phyloP scores from a whole-genome alignment of 2,888 invertebrate genomes.

The Polietes domitor region DNA sequence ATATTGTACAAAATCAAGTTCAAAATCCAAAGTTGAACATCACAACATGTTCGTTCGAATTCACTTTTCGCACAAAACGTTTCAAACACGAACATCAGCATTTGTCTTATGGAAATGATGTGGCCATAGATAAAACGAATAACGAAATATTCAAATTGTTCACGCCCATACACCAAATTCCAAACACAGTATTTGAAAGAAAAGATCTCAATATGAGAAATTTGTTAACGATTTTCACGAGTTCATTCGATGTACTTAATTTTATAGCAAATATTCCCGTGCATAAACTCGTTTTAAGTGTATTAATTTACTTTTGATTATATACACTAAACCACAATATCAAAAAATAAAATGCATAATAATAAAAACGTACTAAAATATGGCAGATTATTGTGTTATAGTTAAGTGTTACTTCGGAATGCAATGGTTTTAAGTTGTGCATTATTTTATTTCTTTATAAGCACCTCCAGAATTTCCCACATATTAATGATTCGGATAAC shows the following conservation, averaged over 20 bases:
- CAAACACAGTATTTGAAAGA: conserved; percentile 22
- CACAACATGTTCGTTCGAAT: neutral
- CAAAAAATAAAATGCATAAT: too few species aligned
- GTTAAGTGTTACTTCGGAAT: too few species aligned
- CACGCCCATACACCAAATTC: neutral
- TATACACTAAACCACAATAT: conserved; percentile 7
- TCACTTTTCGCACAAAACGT: neutral
- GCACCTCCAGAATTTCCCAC: too few species aligned
- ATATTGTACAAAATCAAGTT: conserved; percentile 13
- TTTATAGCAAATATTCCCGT: neutral
- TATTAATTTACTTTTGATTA: conserved; percentile 18
- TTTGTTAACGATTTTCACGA: neutral
- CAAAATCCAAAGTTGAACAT: conserved; percentile 7
- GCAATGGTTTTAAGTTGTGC: too few species aligned
- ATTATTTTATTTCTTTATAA: too few species aligned
- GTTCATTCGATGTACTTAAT: conserved; percentile 30
- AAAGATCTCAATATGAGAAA: neutral
- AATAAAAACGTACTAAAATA: too few species aligned
- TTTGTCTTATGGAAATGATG: neutral
- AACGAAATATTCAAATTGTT: neutral
- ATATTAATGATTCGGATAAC: too few species aligned
- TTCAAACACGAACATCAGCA: neutral
- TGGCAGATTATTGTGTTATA: too few species aligned
- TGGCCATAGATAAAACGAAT: neutral
- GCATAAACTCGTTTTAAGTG: neutral